These are phyloP conservation scores for Camponotus pennsylvanicus DNA, from an alignment of 1,140 invertebrate species.

Conservation along the genomic window DNA sequence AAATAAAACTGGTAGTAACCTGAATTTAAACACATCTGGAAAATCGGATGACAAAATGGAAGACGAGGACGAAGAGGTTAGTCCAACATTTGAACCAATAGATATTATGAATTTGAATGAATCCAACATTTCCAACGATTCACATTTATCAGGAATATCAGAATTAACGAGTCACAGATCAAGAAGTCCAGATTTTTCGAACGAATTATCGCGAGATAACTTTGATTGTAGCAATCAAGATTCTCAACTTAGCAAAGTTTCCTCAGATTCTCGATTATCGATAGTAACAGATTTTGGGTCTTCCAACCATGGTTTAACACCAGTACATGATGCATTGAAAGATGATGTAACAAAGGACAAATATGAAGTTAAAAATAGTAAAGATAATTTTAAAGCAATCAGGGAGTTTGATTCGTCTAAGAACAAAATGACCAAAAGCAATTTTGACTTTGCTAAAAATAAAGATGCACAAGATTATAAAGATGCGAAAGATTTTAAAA, in stretches of 20 bases:
- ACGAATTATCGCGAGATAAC: slow-evolving; percentile 81
- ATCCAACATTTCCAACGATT: slow-evolving; percentile 86
- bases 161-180: slow-evolving; percentile 87
- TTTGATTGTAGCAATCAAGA: slow-evolving; percentile 86
- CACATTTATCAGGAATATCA: slow-evolving; percentile 88
- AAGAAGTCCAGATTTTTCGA: slow-evolving; percentile 81
- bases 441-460: slow-evolving; percentile 78
- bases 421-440: slow-evolving; percentile 84
- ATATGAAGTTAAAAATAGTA: slow-evolving; percentile 77
- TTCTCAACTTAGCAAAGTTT: slow-evolving; percentile 88
- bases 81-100: slow-evolving; percentile 89
- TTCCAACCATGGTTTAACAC: slow-evolving; percentile 83
- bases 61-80: slow-evolving; percentile 89
- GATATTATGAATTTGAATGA: slow-evolving; percentile 85
- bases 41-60: slow-evolving; percentile 86
- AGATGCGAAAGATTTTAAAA: slow-evolving; percentile 73
- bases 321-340: slow-evolving; percentile 78
- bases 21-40: slow-evolving; percentile 79
- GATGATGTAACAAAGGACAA: slow-evolving; percentile 84
- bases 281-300: slow-evolving; percentile 85
- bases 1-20: slow-evolving; percentile 65
- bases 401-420: slow-evolving; percentile 78
- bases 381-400: slow-evolving; percentile 79
- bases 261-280: slow-evolving; percentile 87
- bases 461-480: slow-evolving; percentile 76